These are phyloP conservation scores for Brachionus plicatilis DNA, from an alignment of 1,140 invertebrate species.

Conservation along the genomic window DNA sequence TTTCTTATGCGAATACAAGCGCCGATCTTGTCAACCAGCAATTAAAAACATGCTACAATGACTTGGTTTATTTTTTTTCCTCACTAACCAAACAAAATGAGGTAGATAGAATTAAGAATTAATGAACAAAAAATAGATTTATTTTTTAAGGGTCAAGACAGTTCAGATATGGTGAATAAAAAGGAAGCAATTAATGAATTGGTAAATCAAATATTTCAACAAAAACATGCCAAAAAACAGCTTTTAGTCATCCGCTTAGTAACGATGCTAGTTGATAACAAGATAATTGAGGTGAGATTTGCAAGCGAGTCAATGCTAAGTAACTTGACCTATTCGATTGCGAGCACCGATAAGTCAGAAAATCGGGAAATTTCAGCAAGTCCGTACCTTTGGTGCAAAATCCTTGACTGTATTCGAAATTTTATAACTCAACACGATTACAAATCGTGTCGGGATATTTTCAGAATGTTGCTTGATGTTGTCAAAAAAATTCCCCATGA, in stretches of 20 bases:
- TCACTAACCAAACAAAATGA: neutral
- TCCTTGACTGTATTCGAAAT: conserved; percentile 8
- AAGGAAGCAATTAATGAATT: conserved; percentile 12
- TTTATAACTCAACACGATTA: conserved; percentile 8
- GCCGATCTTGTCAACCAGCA: neutral
- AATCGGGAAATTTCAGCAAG: neutral
- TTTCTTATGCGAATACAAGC: neutral
- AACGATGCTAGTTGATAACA: neutral
- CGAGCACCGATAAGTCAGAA: neutral
- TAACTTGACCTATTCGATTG: neutral
- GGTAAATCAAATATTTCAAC: conserved; percentile 15
- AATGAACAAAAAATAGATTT: neutral
- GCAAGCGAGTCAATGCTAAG: neutral
- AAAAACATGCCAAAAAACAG: conserved; percentile 23
- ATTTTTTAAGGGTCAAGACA: neutral
- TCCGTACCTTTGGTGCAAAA: conserved; percentile 31
- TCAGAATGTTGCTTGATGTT: conserved; percentile 1
- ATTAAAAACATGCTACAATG: conserved; percentile 7
- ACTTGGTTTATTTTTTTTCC: neutral
- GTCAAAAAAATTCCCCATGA: conserved; percentile 18
- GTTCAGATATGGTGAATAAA: neutral
- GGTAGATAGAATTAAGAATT: neutral
- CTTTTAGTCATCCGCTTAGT: neutral
- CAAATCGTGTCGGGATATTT: conserved; percentile 20
- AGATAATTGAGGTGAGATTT: neutral